Conservation (phyloP, 2,797 vertebrate species). For the Argentina silus region DNA sequence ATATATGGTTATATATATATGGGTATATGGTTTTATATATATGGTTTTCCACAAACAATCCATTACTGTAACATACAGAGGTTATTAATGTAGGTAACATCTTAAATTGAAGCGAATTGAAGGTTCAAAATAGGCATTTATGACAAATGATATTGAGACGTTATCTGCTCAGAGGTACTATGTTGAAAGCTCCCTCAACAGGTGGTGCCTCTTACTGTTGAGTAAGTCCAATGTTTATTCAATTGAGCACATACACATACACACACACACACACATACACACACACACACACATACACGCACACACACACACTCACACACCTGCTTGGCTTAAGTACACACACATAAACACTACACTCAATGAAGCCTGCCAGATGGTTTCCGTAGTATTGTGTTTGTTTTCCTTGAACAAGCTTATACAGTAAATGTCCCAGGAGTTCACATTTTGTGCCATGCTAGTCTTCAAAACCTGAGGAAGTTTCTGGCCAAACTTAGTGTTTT, state of each 20-base stretch:
- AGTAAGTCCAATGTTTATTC: constrained; percentile 14
- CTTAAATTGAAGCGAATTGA: neutral
- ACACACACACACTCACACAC: constrained; percentile 10
- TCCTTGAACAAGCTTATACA: neutral
- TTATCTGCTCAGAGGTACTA: neutral
- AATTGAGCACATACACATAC: neutral
- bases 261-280: neutral
- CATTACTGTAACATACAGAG: neutral
- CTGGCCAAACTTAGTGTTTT: neutral
- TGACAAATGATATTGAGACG: neutral
- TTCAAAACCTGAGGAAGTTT: neutral
- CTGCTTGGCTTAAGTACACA: neutral
- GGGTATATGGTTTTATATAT: neutral
- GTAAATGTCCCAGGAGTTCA: neutral
- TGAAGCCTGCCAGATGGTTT: neutral
- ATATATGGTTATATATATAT: neutral
- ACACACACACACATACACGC: neutral
- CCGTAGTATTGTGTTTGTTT: neutral
- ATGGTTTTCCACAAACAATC: neutral
- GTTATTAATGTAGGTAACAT: neutral
- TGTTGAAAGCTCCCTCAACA: neutral
- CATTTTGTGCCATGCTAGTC: neutral
- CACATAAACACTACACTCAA: neutral
- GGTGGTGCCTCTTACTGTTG: neutral
- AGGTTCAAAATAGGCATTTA: neutral